Percentiles rank a stretch among this genome's conserved stretches.
Conservation (phyloP, 2,113 vertebrate genomes). For the Rhinogobius similis region DNA sequence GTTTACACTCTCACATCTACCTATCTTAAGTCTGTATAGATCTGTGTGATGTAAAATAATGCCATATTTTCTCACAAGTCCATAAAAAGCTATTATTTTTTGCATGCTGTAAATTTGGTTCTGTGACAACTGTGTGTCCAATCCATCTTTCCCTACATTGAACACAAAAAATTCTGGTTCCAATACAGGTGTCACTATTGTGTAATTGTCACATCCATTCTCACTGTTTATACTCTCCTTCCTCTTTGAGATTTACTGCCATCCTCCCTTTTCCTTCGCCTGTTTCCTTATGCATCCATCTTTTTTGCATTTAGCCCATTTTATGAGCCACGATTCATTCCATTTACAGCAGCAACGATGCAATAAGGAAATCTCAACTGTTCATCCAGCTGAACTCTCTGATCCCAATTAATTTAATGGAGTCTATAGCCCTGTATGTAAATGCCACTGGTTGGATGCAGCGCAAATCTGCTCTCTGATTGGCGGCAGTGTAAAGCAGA, state of each 20-base stretch:
- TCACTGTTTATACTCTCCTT: not conserved
- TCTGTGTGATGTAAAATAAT: too few relatives aligned
- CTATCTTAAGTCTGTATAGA: too few relatives aligned
- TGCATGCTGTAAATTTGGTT: not conserved
- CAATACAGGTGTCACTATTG: constrained; percentile 4
- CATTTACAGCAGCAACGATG: constrained; percentile 12
- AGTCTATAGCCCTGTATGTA: constrained; percentile 2
- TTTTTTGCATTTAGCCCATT: not conserved
- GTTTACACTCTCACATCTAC: too few relatives aligned
- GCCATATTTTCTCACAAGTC: too few relatives aligned
- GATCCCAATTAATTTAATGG: constrained; percentile 8
- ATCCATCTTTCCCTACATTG: not conserved
- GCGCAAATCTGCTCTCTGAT: constrained; percentile 38
- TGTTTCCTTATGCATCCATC: not conserved
- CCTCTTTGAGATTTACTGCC: constrained; percentile 6
- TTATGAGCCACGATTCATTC: constrained; percentile 16
- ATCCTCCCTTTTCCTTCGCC: constrained; percentile 3
- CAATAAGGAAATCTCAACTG: not conserved
- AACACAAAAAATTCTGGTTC: not conserved
- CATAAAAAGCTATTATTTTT: too few relatives aligned
- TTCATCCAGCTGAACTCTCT: constrained; percentile 9
- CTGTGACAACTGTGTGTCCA: not conserved
- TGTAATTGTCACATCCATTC: constrained; percentile 2
- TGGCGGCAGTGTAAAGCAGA: constrained; percentile 34
- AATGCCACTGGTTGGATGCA: constrained; percentile 35